A percentile compares a stretch with the other conserved stretches of the same genome.
phyloP scores from a whole-genome alignment of 2,888 invertebrate species.

The Cynaeus angustus region DNA sequence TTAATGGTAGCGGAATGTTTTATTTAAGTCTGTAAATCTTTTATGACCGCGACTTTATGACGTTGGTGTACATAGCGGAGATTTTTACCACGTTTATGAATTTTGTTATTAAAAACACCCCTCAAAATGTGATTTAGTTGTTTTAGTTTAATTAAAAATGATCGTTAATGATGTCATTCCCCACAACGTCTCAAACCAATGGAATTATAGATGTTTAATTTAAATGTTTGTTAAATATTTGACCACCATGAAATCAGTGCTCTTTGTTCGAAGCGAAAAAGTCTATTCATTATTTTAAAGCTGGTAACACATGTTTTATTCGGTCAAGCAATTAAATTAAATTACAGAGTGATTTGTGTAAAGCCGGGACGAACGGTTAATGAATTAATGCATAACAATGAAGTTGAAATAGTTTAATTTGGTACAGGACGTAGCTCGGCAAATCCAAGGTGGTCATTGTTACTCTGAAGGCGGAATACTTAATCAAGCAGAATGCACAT shows the following conservation, averaged over 20 bases:
- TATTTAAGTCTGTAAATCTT: constrained; percentile 39
- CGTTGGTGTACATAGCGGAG: constrained; percentile 12
- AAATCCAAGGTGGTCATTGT: constrained; percentile 45
- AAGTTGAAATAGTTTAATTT: constrained; percentile 46
- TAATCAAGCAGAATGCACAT: constrained; percentile 20
- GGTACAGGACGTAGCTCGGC: constrained; percentile 23
- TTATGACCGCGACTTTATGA: constrained; percentile 35
- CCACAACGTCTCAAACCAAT: neutral
- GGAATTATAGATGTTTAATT: neutral
- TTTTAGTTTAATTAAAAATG: constrained; percentile 4
- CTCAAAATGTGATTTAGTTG: neutral
- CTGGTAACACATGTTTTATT: constrained; percentile 49
- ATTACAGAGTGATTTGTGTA: constrained; percentile 51
- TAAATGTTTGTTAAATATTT: neutral
- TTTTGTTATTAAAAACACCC: constrained; percentile 14
- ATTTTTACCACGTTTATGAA: constrained; percentile 10
- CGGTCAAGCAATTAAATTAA: constrained; percentile 50
- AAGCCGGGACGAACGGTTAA: constrained; percentile 45
- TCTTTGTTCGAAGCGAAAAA: constrained; percentile 13
- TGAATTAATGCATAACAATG: constrained; percentile 51
- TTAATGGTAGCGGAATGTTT: constrained; percentile 37
- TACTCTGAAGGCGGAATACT: constrained; percentile 35
- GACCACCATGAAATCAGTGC: neutral
- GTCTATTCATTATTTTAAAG: constrained; percentile 37
- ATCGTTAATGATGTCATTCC: constrained; percentile 1